Conservation (phyloP, 2,797 vertebrate species). For the Agapornis canus region DNA sequence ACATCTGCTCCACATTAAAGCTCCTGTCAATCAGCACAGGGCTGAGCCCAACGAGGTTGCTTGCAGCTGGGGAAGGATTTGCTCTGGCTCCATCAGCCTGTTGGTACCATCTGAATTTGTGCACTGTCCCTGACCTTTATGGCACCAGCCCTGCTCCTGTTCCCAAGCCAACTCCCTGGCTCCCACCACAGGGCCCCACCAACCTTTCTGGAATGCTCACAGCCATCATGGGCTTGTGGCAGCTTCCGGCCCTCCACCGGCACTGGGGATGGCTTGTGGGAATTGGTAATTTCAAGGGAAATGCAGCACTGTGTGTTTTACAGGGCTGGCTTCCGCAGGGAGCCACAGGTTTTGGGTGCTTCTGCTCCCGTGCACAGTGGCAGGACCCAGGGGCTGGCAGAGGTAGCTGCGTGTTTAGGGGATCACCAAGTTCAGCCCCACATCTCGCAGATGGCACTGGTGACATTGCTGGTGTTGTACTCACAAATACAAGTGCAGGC, state of each 20-base stretch:
- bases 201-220: rapidly evolving
- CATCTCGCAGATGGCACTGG: not conserved
- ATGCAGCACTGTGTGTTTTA: not conserved
- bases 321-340: not conserved
- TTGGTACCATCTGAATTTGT: constrained; percentile 12
- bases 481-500: rapidly evolving
- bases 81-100: not conserved
- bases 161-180: not conserved
- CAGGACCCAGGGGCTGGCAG: not conserved
- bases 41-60: not conserved
- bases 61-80: constrained; percentile 19
- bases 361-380: rapidly evolving
- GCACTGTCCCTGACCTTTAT: constrained; percentile 16
- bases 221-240: not conserved
- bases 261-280: not conserved
- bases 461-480: not conserved
- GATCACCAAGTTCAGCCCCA: not conserved
- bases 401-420: not conserved
- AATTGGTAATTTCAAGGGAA: not conserved
- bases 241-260: rapidly evolving
- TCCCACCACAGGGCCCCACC: not conserved
- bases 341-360: not conserved
- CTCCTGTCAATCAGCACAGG: not conserved
- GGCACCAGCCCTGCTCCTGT: constrained; percentile 7
- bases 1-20: constrained; percentile 54